Percentiles rank a stretch among this genome's conserved stretches.
Evolutionary conservation across 2,797 vertebrate species (phyloP).

Genomic region (Chiroxiphia lanceolata): DNA sequence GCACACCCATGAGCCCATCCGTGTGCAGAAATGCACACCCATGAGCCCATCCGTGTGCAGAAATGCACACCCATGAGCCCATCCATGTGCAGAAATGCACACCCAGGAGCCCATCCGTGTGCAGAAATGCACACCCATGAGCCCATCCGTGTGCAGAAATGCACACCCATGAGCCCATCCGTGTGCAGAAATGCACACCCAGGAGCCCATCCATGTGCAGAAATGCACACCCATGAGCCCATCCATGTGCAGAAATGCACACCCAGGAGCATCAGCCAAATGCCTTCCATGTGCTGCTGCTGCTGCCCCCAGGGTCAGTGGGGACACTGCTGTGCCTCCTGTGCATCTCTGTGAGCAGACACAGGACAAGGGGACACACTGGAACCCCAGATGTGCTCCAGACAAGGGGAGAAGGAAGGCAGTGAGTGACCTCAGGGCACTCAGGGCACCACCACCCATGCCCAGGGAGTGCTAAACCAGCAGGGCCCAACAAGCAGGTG

Average conservation of each 20-base stretch:
- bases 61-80: too few species aligned
- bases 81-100: too few species aligned
- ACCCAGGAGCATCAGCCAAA: neutral
- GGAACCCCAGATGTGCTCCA: neutral
- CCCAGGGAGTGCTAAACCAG: neutral
- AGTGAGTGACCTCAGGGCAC: too few species aligned
- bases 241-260: too few species aligned
- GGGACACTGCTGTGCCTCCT: neutral
- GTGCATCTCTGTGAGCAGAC: neutral
- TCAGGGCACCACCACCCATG: rapidly evolving
- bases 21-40: neutral
- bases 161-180: too few species aligned
- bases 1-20: too few species aligned
- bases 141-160: rapidly evolving
- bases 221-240: too few species aligned
- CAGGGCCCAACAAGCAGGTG: neutral
- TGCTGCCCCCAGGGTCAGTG: rapidly evolving
- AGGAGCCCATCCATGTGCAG: too few species aligned
- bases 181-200: too few species aligned
- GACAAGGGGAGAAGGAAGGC: neutral
- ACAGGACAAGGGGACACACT: neutral
- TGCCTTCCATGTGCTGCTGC: neutral
- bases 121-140: too few species aligned
- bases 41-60: too few species aligned
- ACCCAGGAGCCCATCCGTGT: too few species aligned